Conservation (phyloP, 2,797 vertebrate genomes). For the Denticeps clupeoides region DNA sequence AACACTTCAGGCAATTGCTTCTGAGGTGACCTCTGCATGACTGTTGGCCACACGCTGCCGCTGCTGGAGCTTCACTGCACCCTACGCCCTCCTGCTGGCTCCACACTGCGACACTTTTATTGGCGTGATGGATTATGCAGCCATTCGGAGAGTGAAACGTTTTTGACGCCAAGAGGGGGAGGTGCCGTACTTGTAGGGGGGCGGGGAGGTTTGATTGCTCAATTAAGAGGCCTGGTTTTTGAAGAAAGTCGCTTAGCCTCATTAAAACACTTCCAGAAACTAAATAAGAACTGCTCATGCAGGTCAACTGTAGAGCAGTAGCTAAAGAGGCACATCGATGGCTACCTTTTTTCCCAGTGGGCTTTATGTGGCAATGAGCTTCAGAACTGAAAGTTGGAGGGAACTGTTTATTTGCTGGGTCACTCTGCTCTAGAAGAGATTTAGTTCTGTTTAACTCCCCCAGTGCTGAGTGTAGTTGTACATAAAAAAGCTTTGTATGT, state of each 20-base stretch:
- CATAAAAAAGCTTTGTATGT: no score
- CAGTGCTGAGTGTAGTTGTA: no score
- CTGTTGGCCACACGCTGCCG: slow-evolving; percentile 3
- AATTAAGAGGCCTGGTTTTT: slow-evolving; percentile 16
- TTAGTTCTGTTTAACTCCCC: no score
- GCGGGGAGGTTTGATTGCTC: slow-evolving; percentile 11
- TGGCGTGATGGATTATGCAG: slow-evolving; percentile 12
- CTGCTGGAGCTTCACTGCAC: neutral
- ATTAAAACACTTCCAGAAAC: no score
- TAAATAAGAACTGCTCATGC: no score
- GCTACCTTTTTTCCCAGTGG: no score
- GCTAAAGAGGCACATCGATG: no score
- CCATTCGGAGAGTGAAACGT: slow-evolving; percentile 1
- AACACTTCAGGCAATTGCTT: slow-evolving; percentile 64
- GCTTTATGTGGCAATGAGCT: no score
- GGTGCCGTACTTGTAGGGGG: slow-evolving; percentile 28
- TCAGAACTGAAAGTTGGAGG: no score
- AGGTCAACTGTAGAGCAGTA: no score
- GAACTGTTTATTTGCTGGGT: no score
- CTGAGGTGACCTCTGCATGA: slow-evolving; percentile 47
- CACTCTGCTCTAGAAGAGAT: no score
- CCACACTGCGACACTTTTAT: slow-evolving; percentile 12
- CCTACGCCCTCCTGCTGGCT: slow-evolving; percentile 1
- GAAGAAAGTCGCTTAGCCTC: slow-evolving; percentile 49
- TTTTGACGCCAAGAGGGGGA: slow-evolving; percentile 1